Evolutionary conservation across 2,113 vertebrate genomes (phyloP).

Genomic region (Pedionomus torquatus): DNA sequence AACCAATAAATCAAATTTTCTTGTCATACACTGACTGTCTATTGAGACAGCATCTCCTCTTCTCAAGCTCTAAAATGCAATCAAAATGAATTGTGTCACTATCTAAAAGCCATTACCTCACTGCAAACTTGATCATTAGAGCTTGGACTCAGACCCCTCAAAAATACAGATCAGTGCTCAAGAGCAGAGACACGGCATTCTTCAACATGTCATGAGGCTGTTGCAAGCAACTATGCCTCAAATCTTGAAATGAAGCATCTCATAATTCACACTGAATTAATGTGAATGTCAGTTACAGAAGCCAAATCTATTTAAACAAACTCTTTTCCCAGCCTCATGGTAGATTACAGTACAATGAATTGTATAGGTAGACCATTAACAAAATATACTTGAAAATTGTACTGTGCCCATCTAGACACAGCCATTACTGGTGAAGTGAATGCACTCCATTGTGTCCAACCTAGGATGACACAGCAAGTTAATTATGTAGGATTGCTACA

Average conservation of each 20-base stretch:
- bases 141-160: not conserved
- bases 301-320: not conserved
- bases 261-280: not conserved
- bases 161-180: not conserved
- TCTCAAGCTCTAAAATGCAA: not conserved
- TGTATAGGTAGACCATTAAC: not conserved
- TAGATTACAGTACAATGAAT: not conserved
- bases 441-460: not conserved
- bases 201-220: accelerated
- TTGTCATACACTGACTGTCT: not conserved
- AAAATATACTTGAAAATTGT: not conserved
- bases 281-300: not conserved
- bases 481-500: not conserved
- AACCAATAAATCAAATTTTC: not conserved
- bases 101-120: not conserved
- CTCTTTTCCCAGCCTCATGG: not conserved
- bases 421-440: not conserved
- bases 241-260: not conserved
- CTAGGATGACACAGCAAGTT: not conserved
- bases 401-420: not conserved
- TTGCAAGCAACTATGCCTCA: not conserved
- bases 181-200: not conserved
- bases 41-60: not conserved
- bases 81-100: not conserved
- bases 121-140: not conserved